Percentiles rank a stretch among this genome's conserved stretches.
Evolutionary conservation across 2,888 invertebrate species (phyloP).

Genomic region (Drosophila seclusa): DNA sequence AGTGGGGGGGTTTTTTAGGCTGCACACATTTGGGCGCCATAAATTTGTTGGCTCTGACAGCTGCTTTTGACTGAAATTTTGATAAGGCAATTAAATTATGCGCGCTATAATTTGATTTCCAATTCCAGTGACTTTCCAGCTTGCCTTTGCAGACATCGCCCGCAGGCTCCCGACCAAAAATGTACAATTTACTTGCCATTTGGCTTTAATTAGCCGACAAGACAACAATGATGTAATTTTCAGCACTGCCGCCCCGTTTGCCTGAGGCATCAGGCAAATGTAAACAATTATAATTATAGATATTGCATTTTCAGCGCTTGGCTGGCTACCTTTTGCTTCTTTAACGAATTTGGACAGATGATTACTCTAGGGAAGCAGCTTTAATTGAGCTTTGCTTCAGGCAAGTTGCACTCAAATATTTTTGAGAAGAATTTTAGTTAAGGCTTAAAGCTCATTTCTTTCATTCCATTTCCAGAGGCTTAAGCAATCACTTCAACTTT

Average conservation of each 20-base stretch:
- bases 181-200: slow-evolving; percentile 61
- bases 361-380: neutral
- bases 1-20: slow-evolving; percentile 2
- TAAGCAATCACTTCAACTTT: neutral
- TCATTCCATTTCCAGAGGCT: neutral
- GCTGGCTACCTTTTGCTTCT: slow-evolving; percentile 1
- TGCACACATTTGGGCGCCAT: slow-evolving; percentile 28
- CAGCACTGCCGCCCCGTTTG: slow-evolving; percentile 31
- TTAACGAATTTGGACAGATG: neutral
- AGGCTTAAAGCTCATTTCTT: neutral
- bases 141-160: neutral
- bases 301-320: slow-evolving; percentile 47
- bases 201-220: slow-evolving; percentile 70
- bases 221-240: slow-evolving; percentile 65
- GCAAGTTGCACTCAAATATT: neutral
- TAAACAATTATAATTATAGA: slow-evolving; percentile 29
- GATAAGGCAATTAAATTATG: slow-evolving; percentile 76
- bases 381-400: neutral
- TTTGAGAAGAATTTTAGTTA: neutral
- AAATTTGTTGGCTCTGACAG: slow-evolving; percentile 55
- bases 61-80: slow-evolving; percentile 68
- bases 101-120: slow-evolving; percentile 69
- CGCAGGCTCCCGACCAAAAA: neutral
- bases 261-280: slow-evolving; percentile 18
- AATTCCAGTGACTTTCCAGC: slow-evolving; percentile 47